Evolutionary conservation across 1,140 invertebrate species (phyloP).

Genomic region (Drosophila guanche): DNA sequence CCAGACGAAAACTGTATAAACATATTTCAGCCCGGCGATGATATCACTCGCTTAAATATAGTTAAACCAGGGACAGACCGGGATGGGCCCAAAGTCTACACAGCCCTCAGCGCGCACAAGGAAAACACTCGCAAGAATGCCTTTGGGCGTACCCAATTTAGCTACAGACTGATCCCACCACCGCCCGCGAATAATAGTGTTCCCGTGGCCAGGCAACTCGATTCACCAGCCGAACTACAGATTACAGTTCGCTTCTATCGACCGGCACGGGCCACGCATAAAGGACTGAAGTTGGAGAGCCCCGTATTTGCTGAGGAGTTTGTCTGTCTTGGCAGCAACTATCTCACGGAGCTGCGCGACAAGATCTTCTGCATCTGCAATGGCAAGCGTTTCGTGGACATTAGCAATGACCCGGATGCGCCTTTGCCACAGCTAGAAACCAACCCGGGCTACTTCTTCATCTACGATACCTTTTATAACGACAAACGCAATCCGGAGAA

Average conservation of each 20-base stretch:
- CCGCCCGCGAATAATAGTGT: neutral
- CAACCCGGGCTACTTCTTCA: slow-evolving; percentile 89
- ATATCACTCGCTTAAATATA: slow-evolving; percentile 24
- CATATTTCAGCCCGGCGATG: slow-evolving; percentile 40
- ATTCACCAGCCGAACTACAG: slow-evolving; percentile 63
- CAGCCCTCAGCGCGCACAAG: slow-evolving; percentile 40
- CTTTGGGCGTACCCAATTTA: slow-evolving; percentile 53
- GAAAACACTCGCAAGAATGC: slow-evolving; percentile 26
- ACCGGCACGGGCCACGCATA: slow-evolving; percentile 73
- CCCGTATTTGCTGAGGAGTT: slow-evolving; percentile 86
- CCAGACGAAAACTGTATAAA: slow-evolving; percentile 44
- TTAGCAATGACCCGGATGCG: slow-evolving; percentile 85
- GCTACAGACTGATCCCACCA: slow-evolving; percentile 29
- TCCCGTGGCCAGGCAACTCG: slow-evolving; percentile 9
- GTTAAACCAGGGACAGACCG: slow-evolving; percentile 10
- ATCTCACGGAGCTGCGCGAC: slow-evolving; percentile 87
- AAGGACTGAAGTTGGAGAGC: slow-evolving; percentile 63
- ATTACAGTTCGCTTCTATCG: slow-evolving; percentile 84
- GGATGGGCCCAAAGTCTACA: slow-evolving; percentile 45
- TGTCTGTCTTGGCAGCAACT: slow-evolving; percentile 86
- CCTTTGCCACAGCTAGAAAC: slow-evolving; percentile 84
- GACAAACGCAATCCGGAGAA: slow-evolving; percentile 86
- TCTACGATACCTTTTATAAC: slow-evolving; percentile 91
- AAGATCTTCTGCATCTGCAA: slow-evolving; percentile 89
- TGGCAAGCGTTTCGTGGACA: slow-evolving; percentile 86